phyloP scores from a whole-genome alignment of 2,797 vertebrate species.

The Artibeus lituratus region DNA sequence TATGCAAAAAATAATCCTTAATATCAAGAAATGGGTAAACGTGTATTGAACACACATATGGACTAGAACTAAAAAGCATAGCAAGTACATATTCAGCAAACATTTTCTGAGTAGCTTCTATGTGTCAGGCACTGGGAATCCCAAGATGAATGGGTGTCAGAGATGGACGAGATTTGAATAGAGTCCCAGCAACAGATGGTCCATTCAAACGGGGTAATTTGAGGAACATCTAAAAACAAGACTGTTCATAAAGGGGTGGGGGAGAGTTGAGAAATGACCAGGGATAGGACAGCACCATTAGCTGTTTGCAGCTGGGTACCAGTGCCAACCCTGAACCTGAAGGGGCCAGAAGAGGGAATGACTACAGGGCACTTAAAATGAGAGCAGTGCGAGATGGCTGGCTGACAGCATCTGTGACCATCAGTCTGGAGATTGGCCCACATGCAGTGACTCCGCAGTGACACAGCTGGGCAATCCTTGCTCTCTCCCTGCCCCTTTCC shows the following conservation, averaged over 20 bases:
- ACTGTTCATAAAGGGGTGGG: neutral
- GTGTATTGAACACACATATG: neutral
- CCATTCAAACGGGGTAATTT: neutral
- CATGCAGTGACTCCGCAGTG: neutral
- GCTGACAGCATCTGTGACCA: neutral
- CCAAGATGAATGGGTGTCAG: neutral
- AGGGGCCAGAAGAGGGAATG: neutral
- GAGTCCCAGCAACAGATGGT: neutral
- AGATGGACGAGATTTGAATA: neutral
- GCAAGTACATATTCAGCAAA: neutral
- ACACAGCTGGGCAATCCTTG: neutral
- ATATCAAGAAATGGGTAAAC: neutral
- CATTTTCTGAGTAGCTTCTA: neutral
- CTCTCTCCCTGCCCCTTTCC: neutral
- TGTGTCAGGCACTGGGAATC: neutral
- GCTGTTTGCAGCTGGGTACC: neutral
- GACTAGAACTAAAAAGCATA: neutral
- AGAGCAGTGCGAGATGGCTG: neutral
- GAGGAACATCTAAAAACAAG: slow-evolving; percentile 27
- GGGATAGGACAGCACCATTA: neutral
- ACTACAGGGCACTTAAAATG: neutral
- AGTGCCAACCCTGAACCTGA: neutral
- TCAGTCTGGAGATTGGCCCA: neutral
- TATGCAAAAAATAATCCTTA: neutral
- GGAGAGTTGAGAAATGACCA: neutral